Conservation (phyloP, 1,140 invertebrate genomes). For the Orchestia grillus region DNA sequence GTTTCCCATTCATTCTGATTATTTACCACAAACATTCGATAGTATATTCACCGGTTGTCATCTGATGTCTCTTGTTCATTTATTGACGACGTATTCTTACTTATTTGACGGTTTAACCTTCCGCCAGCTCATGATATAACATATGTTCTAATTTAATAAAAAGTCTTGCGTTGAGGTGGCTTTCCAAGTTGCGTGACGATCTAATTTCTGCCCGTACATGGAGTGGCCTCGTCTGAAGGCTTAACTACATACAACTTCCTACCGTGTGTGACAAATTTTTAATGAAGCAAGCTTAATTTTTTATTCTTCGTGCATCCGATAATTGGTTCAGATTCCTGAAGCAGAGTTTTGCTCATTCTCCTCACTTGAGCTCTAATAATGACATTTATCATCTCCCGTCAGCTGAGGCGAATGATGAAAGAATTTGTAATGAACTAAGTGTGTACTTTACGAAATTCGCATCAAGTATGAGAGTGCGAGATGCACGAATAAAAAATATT, state of each 20-base stretch:
- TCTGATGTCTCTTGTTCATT: not conserved
- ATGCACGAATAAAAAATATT: not conserved
- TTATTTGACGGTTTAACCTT: not conserved
- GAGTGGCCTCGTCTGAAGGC: not conserved
- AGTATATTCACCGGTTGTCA: too few relatives aligned
- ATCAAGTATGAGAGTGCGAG: not conserved
- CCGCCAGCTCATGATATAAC: not conserved
- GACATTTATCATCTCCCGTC: conserved; percentile 37
- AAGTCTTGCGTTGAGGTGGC: not conserved
- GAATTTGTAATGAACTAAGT: not conserved
- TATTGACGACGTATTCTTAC: not conserved
- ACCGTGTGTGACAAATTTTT: conserved; percentile 29
- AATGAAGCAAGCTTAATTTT: conserved; percentile 52
- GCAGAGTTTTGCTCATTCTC: conserved; percentile 20
- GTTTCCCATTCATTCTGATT: not conserved
- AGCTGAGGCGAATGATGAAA: not conserved
- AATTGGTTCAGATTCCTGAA: conserved; percentile 11
- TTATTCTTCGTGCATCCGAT: conserved; percentile 31
- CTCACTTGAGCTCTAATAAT: conserved; percentile 32
- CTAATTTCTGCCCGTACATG: not conserved
- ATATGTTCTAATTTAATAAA: not conserved
- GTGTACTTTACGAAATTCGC: not conserved
- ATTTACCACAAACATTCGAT: not conserved
- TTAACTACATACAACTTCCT: not conserved
- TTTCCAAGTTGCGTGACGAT: not conserved